phyloP scores from a whole-genome alignment of 1,140 invertebrate genomes.

The Sinonovacula constricta region DNA sequence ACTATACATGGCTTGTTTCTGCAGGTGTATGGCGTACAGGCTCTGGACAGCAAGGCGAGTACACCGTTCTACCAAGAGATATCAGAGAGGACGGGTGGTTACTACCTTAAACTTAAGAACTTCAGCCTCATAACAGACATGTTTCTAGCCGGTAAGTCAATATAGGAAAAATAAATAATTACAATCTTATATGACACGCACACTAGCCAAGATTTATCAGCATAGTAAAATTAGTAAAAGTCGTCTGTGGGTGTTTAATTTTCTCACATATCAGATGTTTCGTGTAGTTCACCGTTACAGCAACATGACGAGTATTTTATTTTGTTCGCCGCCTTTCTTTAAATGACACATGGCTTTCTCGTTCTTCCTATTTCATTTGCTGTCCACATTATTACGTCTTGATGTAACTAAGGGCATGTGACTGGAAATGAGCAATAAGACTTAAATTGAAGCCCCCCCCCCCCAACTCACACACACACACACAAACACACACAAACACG shows the following conservation, averaged over 20 bases:
- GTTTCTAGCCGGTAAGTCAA: constrained; percentile 74
- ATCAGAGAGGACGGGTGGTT: constrained; percentile 67
- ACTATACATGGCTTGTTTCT: too few relatives aligned
- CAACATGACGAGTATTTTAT: neutral
- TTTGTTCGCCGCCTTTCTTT: neutral
- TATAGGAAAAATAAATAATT: neutral
- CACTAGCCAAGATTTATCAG: neutral
- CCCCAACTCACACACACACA: too few relatives aligned
- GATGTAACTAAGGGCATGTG: too few relatives aligned
- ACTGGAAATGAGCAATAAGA: too few relatives aligned
- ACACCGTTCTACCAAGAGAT: constrained; percentile 68
- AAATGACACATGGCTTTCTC: too few relatives aligned
- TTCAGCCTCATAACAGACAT: constrained; percentile 74
- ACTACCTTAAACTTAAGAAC: constrained; percentile 62
- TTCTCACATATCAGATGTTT: neutral
- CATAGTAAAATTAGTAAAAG: neutral
- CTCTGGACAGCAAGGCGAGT: constrained; percentile 27
- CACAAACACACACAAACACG: too few relatives aligned
- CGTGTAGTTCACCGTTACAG: neutral
- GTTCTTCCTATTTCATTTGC: too few relatives aligned
- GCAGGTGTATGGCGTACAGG: constrained; percentile 74
- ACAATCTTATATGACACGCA: too few relatives aligned
- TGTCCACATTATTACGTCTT: too few relatives aligned
- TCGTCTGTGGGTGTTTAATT: neutral
- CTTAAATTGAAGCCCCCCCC: too few relatives aligned